Percentiles rank a stretch among this genome's conserved stretches.
Evolutionary conservation across 2,797 vertebrate species (phyloP).

Genomic region (Centroberyx gerrardi): DNA sequence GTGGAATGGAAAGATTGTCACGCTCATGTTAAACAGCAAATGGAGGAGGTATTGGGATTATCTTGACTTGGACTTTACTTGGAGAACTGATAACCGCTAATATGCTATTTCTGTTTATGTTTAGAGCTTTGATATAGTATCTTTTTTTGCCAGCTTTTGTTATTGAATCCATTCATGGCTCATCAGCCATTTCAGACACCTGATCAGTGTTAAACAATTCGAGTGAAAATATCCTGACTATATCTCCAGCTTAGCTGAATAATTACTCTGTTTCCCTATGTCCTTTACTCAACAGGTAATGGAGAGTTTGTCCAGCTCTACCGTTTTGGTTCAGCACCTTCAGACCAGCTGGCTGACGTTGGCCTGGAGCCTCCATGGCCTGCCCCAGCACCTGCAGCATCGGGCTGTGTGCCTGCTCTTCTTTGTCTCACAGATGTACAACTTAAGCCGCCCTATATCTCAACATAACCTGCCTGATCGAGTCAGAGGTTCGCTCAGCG

Average conservation of each 20-base stretch:
- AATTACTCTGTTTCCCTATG: neutral
- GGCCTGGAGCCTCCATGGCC: conserved; percentile 78
- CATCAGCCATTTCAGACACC: neutral
- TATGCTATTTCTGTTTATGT: neutral
- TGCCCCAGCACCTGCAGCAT: conserved; percentile 89
- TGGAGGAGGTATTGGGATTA: conserved; percentile 21
- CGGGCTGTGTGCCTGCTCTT: conserved; percentile 79
- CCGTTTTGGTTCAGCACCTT: conserved; percentile 75
- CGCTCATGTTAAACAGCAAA: neutral
- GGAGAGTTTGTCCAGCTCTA: conserved; percentile 24
- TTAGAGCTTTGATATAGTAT: no score
- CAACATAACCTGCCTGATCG: conserved; percentile 67
- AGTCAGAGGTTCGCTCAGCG: conserved; percentile 68
- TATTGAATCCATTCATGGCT: no score
- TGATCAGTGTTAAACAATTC: no score
- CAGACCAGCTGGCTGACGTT: conserved; percentile 84
- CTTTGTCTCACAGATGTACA: conserved; percentile 85
- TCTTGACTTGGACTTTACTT: neutral
- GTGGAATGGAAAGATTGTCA: conserved; percentile 73
- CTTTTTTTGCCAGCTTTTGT: no score
- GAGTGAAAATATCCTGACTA: no score
- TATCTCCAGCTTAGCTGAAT: neutral
- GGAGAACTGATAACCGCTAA: neutral
- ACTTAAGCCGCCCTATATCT: conserved; percentile 76
- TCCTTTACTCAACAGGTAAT: conserved; percentile 37